phyloP scores from a whole-genome alignment of 2,888 invertebrate genomes.

The Ethmia dodecea region DNA sequence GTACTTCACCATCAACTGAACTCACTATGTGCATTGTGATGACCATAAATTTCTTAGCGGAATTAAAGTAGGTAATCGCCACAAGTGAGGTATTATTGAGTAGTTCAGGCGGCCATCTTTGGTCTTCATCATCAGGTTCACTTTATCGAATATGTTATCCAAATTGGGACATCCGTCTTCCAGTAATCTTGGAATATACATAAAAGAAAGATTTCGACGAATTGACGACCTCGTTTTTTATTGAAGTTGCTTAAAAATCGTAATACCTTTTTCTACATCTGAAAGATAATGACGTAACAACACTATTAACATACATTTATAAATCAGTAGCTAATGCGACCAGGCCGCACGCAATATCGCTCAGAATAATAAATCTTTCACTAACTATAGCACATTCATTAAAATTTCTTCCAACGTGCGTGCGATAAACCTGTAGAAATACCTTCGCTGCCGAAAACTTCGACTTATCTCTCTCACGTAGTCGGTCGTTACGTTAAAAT shows the following conservation, averaged over 20 bases:
- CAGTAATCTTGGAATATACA: too few species aligned
- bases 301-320: constrained; percentile 39
- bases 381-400: constrained; percentile 61
- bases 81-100: too few species aligned
- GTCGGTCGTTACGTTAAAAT: constrained; percentile 68
- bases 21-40: too few species aligned
- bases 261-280: background rate
- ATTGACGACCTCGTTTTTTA: too few species aligned
- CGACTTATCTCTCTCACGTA: constrained; percentile 73
- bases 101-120: too few species aligned
- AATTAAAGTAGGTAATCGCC: too few species aligned
- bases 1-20: too few species aligned
- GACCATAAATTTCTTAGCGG: too few species aligned
- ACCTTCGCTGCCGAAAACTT: constrained; percentile 64
- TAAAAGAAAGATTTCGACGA: too few species aligned
- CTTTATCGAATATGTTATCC: too few species aligned
- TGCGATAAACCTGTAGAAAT: constrained; percentile 61
- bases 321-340: constrained; percentile 36
- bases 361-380: constrained; percentile 44
- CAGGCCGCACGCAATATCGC: constrained; percentile 29
- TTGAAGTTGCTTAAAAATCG: constrained; percentile 5
- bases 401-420: constrained; percentile 69
- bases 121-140: too few species aligned
- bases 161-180: too few species aligned
- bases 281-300: constrained; percentile 40